Conservation (phyloP, 1,140 invertebrate species). For the Drosophila ironensis region DNA sequence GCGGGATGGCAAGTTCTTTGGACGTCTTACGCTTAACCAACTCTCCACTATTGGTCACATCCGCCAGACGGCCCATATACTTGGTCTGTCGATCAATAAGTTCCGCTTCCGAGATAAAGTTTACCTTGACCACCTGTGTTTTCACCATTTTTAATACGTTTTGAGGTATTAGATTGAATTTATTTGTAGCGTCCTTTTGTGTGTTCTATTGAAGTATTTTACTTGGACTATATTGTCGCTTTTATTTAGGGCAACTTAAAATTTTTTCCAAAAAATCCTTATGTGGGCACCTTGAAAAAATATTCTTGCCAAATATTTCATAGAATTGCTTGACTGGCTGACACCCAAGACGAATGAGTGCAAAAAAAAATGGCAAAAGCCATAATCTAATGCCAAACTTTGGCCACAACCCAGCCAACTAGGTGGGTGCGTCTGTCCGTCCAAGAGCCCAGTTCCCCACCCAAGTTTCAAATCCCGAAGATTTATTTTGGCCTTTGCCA, state of each 20-base stretch:
- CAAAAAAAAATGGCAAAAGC: slow-evolving; percentile 1
- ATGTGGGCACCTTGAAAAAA: no score
- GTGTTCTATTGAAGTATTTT: no score
- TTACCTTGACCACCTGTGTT: not conserved
- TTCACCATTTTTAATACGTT: no score
- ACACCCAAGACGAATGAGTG: slow-evolving; percentile 12
- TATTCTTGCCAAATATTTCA: not conserved
- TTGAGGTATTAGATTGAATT: not conserved
- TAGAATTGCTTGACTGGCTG: slow-evolving; percentile 20
- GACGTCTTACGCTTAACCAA: slow-evolving; percentile 37
- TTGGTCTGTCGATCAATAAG: slow-evolving; percentile 2
- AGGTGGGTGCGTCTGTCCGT: slow-evolving; percentile 20
- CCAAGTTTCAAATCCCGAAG: slow-evolving; percentile 7
- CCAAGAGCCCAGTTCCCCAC: slow-evolving; percentile 2
- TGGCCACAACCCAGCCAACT: slow-evolving; percentile 33
- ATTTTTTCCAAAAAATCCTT: no score
- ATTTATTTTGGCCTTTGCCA: slow-evolving; percentile 38
- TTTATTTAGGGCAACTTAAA: not conserved
- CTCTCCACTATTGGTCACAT: slow-evolving; percentile 18
- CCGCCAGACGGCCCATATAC: slow-evolving; percentile 19
- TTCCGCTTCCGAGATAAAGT: slow-evolving; percentile 20
- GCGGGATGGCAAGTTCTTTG: not conserved
- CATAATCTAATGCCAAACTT: slow-evolving; percentile 45
- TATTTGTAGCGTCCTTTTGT: no score
- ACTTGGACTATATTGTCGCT: not conserved